Conservation (phyloP, 2,113 vertebrate species). For the Vireo altiloquus region DNA sequence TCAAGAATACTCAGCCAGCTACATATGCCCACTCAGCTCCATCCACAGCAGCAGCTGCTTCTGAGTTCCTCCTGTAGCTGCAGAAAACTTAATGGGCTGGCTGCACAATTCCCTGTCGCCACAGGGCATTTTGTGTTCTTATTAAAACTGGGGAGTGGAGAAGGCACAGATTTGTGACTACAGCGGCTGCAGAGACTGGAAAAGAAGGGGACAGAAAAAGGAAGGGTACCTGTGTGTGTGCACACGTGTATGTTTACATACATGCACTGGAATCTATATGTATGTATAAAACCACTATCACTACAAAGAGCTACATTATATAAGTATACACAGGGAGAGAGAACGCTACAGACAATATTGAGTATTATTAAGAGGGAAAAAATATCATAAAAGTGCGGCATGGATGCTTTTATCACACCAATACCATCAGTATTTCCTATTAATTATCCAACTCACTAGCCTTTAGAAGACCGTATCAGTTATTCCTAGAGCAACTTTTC, state of each 20-base stretch:
- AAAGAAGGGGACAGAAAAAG: neutral
- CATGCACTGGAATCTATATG: neutral
- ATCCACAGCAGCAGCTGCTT: slow-evolving; percentile 35
- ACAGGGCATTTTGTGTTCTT: slow-evolving; percentile 22
- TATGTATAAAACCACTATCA: no score
- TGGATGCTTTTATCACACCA: neutral
- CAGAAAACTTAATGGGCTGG: slow-evolving; percentile 25
- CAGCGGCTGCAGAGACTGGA: neutral
- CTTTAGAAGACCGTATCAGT: neutral
- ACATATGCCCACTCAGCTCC: slow-evolving; percentile 32
- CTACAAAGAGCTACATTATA: neutral
- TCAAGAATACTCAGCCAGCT: neutral
- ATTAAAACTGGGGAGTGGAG: neutral
- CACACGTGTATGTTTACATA: no score
- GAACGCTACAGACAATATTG: neutral
- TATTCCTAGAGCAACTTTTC: neutral
- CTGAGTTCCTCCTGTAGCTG: slow-evolving; percentile 14
- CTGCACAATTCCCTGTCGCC: neutral
- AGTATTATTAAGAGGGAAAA: neutral
- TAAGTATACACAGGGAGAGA: neutral
- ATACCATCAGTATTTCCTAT: neutral
- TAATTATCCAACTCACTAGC: slow-evolving; percentile 22
- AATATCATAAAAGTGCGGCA: neutral
- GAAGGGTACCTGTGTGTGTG: rapidly evolving
- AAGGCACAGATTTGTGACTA: neutral